These are phyloP conservation scores for Zophobas morio DNA, from an alignment of 1,140 invertebrate genomes.

Conservation along the genomic window DNA sequence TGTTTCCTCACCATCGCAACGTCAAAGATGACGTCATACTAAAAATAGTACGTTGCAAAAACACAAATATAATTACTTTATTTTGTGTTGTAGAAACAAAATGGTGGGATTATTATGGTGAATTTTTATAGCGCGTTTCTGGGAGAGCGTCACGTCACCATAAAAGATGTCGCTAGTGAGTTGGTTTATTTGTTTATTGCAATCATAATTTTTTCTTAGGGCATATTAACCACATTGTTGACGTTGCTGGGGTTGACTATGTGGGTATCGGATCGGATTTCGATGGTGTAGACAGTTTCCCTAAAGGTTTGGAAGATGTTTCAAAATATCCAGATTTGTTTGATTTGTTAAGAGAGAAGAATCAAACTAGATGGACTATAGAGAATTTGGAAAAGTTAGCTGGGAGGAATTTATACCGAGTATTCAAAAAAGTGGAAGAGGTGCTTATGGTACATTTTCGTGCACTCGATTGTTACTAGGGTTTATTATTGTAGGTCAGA, in stretches of 20 bases:
- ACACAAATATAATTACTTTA: too few relatives aligned
- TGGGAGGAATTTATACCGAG: conserved; percentile 79
- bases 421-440: conserved; percentile 78
- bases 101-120: conserved; percentile 78
- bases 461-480: neutral
- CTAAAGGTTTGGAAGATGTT: conserved; percentile 77
- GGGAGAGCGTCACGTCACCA: conserved; percentile 66
- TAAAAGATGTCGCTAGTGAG: conserved; percentile 68
- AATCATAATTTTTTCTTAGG: conserved; percentile 66
- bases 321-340: conserved; percentile 80
- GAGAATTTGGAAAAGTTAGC: conserved; percentile 81
- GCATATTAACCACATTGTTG: conserved; percentile 77
- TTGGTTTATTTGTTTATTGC: conserved; percentile 9
- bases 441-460: conserved; percentile 66
- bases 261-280: conserved; percentile 74
- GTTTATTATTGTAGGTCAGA: conserved; percentile 8
- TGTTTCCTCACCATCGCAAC: conserved; percentile 74
- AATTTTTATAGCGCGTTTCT: conserved; percentile 74
- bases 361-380: conserved; percentile 73
- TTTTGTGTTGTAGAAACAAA: conserved; percentile 60
- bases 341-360: conserved; percentile 68
- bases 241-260: conserved; percentile 72
- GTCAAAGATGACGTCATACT: conserved; percentile 75
- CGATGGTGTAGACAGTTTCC: conserved; percentile 70
- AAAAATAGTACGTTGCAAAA: conserved; percentile 68